phyloP scores from a whole-genome alignment of 2,888 invertebrate genomes.

The Germaria angustata region DNA sequence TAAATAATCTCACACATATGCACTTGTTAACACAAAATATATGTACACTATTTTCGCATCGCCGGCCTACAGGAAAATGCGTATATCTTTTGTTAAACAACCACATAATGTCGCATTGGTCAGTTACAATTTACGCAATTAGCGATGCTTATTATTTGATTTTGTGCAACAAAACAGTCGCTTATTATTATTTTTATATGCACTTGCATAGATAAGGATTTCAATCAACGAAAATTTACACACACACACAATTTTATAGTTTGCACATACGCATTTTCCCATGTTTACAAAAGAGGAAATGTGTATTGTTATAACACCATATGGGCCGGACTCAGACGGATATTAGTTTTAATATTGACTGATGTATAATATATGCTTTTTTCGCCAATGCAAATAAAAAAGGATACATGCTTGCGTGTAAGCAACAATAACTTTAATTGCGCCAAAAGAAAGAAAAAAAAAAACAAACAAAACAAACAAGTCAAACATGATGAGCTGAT shows the following conservation, averaged over 20 bases:
- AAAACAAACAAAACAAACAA: too few relatives aligned
- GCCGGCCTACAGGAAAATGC: background rate
- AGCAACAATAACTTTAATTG: conserved; percentile 57
- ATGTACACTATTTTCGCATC: background rate
- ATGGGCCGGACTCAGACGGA: conserved; percentile 22
- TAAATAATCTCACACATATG: too few relatives aligned
- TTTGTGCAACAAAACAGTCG: conserved; percentile 37
- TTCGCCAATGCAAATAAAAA: background rate
- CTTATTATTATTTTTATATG: background rate
- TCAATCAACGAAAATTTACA: background rate
- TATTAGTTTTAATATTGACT: conserved; percentile 47
- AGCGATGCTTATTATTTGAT: conserved; percentile 63
- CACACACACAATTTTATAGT: background rate
- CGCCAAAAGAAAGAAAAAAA: conserved; percentile 30
- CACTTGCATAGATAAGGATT: background rate
- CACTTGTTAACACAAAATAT: too few relatives aligned
- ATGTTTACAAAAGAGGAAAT: background rate
- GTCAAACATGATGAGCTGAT: conserved; percentile 33
- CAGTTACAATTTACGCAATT: conserved; percentile 65
- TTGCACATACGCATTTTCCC: background rate
- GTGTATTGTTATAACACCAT: background rate
- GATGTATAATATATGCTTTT: conserved; percentile 12
- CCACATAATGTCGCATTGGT: conserved; percentile 67
- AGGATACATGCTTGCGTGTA: conserved; percentile 18
- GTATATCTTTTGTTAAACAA: conserved; percentile 50